Evolutionary conservation across 2,888 invertebrate genomes (phyloP), one percentile per base, ranked within the genome.

Genomic region (Zhengitettix transpicula): DNA sequence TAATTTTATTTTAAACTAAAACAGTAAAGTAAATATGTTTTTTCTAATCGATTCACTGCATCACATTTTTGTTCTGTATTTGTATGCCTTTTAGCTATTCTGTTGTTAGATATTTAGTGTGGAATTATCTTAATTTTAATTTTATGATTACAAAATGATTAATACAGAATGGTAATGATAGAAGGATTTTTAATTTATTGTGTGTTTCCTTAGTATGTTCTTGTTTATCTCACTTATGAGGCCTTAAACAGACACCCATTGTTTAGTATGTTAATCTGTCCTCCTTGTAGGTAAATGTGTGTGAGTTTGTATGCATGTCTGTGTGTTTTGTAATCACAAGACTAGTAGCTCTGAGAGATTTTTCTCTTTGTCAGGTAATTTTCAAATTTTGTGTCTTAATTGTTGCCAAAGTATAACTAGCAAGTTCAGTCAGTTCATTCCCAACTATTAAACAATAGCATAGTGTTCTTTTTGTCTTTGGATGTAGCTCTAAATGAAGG

Each of bases 361-460:
- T 53, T n/a, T 17, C 12, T 42, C 40, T 40, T 54, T 42, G 55
- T 40, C 42, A 55, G 58, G 40, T 51, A 54, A 52, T 52, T 15
- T 55, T 40, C 40, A 44, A 47, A 53, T 52, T 40, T 12, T 40
- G 56, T 60, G 62, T 62, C 56, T 58, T 60, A 41, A 55, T 60
- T 58, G 60, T 58, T 62, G 62, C 62, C 62, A 62, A 62, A 62
- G 62, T 54, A 57, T 56, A 42, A 57, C 14, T 47, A 56, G 11
- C 59, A 58, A 53, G 47, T 28, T 61, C 58, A 58, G 42, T 55
- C 59, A 51, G 56, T 60, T 53, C 60, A 56, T 57, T 60, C 57
- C 60, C 44, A n/a, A 47, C 44, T 42, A 42, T 12, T 11, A 42
- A 42, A 42, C 28, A 28, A 28, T 28, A 28, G 28, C 28, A 7